Evolutionary conservation across 2,113 vertebrate species (phyloP).

Genomic region (Neodontobutis hainanensis): DNA sequence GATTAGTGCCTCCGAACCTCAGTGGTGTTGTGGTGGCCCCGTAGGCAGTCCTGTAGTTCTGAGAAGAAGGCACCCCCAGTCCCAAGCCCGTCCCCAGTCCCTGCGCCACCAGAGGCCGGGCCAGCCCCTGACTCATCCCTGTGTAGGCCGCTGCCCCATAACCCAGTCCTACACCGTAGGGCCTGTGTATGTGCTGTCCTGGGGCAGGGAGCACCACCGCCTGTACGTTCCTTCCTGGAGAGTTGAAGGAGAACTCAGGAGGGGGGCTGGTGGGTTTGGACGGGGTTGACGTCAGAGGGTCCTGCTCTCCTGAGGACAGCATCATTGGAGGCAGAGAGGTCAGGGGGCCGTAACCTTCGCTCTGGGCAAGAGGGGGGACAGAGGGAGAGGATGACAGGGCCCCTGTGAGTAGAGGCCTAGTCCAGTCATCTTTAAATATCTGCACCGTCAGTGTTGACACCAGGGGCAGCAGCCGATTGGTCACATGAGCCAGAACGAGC

Average conservation of each 20-base stretch:
- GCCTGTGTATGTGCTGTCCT: slow-evolving; percentile 77
- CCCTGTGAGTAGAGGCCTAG: slow-evolving; percentile 85
- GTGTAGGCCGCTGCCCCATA: slow-evolving; percentile 81
- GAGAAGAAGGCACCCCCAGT: slow-evolving; percentile 65
- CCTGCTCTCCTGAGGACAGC: slow-evolving; percentile 63
- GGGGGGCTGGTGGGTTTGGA: slow-evolving; percentile 89
- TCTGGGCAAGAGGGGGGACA: slow-evolving; percentile 74
- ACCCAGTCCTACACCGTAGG: slow-evolving; percentile 82
- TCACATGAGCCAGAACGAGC: slow-evolving; percentile 97
- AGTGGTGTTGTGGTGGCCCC: slow-evolving; percentile 71
- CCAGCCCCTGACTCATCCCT: slow-evolving; percentile 78
- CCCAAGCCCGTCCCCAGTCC: slow-evolving; percentile 56
- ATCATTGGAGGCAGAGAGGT: slow-evolving; percentile 57
- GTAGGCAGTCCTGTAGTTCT: slow-evolving; percentile 86
- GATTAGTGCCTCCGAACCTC: slow-evolving; percentile 78
- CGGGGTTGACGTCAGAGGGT: slow-evolving; percentile 90
- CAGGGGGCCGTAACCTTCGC: slow-evolving; percentile 78
- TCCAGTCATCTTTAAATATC: slow-evolving; percentile 98
- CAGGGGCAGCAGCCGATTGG: slow-evolving; percentile 88
- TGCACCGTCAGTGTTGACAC: slow-evolving; percentile 94
- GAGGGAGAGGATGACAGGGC: slow-evolving; percentile 75
- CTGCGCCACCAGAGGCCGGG: too few species aligned
- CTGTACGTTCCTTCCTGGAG: slow-evolving; percentile 86
- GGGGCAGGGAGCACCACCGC: slow-evolving; percentile 83
- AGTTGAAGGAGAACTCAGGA: slow-evolving; percentile 94